Base-by-base conservation (phyloP, 2,888 invertebrate species). In the Drosophila borealis region DNA sequence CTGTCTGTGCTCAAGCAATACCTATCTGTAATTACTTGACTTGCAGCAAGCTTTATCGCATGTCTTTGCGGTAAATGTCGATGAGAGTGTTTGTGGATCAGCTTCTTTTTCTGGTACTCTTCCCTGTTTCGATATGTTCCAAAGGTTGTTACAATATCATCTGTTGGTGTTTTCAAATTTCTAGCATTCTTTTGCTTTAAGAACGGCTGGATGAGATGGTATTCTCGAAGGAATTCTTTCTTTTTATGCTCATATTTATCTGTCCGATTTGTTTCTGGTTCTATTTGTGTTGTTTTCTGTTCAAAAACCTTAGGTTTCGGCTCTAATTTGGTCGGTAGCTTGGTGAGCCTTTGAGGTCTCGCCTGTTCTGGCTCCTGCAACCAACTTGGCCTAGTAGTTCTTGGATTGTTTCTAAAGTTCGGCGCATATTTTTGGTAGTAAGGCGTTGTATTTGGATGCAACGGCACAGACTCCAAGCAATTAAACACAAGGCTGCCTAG, bases 371-470 rank as follows among this genome's bases (percentile, higher is more conserved):
- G 33, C 2, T 9, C 14, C 17, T 25, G 21, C 21, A 42, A 17
- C 54, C 42, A 53, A 14, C 13, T 53, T 11, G 17, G 25, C 13
- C 2, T 5, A 5, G 13, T 11, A 4, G 3, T 1, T n/a, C 4
- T 17, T n/a, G 45, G 4, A 13, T 2, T 5, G 9, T 11, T 25
- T 11, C 13, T 10, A 3, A 25, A n/a, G 1, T 34, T 25, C 2
- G 11, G 10, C 8, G 33, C 21, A 64, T 44, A 50, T 14, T 51
- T 45, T n/a, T 39, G n/a, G 9, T 39, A 19, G 29, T 50, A 55
- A 1, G n/a, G 29, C 9, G 34, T 36, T 5, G 5, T 6, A 11
- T 2, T 39, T 4, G 45, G 17, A 13, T 21, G 34, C 9, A 69
- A 14, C 4, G 41, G 29, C 9, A 39, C 34, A 3, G 9, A 4